These are phyloP conservation scores for Hetaerina titia DNA, from an alignment of 2,888 invertebrate species.

Conservation along the genomic window DNA sequence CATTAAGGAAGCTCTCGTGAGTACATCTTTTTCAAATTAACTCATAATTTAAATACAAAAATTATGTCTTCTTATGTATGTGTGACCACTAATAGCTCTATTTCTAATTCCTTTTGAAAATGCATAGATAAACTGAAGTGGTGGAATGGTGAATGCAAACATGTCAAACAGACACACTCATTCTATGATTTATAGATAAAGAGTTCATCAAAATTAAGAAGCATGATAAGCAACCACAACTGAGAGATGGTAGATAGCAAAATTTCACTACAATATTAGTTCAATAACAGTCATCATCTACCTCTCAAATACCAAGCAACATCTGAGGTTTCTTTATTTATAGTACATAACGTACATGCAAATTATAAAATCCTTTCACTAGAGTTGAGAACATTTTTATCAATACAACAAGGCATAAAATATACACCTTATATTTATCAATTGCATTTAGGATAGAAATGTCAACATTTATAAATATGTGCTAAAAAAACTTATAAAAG, in stretches of 20 bases:
- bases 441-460: not conserved
- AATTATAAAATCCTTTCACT: not conserved
- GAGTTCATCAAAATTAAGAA: not conserved
- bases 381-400: not conserved
- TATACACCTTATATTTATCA: not conserved
- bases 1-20: not conserved
- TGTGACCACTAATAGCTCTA: not conserved
- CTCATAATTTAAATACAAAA: not conserved
- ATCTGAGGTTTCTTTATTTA: not conserved
- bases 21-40: not conserved
- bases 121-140: not conserved
- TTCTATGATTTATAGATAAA: not conserved
- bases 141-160: conserved; percentile 39
- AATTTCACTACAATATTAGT: not conserved
- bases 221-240: not conserved
- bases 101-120: not conserved
- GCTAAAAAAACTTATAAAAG: conserved; percentile 33
- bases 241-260: not conserved
- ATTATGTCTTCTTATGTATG: too few relatives aligned
- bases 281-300: not conserved
- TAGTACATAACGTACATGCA: not conserved
- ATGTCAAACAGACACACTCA: not conserved
- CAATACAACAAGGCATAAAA: not conserved
- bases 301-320: not conserved
- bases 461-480: conserved; percentile 44